phyloP scores from a whole-genome alignment of 2,113 vertebrate species.

The Scortum barcoo region DNA sequence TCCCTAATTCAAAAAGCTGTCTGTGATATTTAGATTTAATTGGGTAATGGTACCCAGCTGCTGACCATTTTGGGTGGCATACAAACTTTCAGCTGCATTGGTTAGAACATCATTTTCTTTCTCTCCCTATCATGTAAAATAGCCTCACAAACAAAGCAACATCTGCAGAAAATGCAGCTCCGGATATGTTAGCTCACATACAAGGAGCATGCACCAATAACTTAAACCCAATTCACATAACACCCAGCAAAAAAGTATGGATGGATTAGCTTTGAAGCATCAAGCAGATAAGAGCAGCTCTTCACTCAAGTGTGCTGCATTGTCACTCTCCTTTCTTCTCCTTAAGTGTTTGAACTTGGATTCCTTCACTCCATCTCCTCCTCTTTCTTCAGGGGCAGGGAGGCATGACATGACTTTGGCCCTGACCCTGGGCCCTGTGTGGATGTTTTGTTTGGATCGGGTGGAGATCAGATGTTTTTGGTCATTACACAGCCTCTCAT shows the following conservation, averaged over 20 bases:
- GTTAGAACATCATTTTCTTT: not conserved
- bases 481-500: constrained; percentile 84
- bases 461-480: constrained; percentile 84
- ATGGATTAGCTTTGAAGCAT: not conserved
- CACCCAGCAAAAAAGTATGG: not conserved
- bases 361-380: constrained; percentile 57
- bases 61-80: constrained; percentile 29
- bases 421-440: constrained; percentile 80
- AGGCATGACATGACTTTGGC: constrained; percentile 82
- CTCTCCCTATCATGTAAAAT: not conserved
- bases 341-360: constrained; percentile 77
- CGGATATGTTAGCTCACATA: not conserved
- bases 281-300: constrained; percentile 16
- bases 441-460: constrained; percentile 78
- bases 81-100: constrained; percentile 36
- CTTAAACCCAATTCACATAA: constrained; percentile 9
- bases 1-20: constrained; percentile 65
- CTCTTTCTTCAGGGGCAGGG: constrained; percentile 49
- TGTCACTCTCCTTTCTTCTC: not conserved
- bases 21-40: constrained; percentile 66
- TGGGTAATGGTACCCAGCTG: constrained; percentile 65
- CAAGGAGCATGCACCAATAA: not conserved
- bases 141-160: not conserved
- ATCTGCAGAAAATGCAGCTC: constrained; percentile 2
- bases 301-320: not conserved